Conservation (phyloP, 2,113 vertebrate species). For the Paedocypris sp. region DNA sequence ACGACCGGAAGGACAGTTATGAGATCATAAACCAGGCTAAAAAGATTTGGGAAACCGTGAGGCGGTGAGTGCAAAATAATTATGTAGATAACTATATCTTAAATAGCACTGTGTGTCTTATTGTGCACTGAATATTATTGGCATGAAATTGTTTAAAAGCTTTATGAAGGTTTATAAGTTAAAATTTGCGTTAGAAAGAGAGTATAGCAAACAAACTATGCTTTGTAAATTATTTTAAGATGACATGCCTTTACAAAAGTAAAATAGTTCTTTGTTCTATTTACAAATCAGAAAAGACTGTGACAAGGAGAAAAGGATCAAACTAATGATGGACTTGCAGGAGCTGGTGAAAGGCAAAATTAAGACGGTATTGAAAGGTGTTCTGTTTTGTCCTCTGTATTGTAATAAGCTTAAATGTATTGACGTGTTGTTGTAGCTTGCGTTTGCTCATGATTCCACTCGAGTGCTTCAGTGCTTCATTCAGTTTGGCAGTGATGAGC, state of each 20-base stretch:
- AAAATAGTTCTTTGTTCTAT: conserved; percentile 9
- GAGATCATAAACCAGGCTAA: conserved; percentile 72
- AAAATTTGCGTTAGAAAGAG: too few species aligned
- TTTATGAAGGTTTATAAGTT: too few species aligned
- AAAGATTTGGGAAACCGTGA: conserved; percentile 76
- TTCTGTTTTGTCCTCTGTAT: not conserved
- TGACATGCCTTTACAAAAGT: too few species aligned
- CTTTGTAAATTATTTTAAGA: too few species aligned
- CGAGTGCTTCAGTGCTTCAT: conserved; percentile 90
- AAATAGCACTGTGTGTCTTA: too few species aligned
- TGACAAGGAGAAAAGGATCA: conserved; percentile 61
- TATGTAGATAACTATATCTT: too few species aligned
- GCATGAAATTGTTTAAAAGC: too few species aligned
- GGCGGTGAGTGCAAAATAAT: conserved; percentile 57
- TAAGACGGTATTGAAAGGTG: conserved; percentile 67
- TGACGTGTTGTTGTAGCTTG: conserved; percentile 62
- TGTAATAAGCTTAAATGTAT: not conserved
- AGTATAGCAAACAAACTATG: too few species aligned
- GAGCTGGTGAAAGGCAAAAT: conserved; percentile 77
- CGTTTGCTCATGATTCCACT: conserved; percentile 87
- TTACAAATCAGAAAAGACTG: conserved; percentile 75
- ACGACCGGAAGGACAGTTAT: conserved; percentile 75
- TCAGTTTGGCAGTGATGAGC: conserved; percentile 74
- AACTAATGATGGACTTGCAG: conserved; percentile 76
- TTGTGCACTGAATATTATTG: too few species aligned